These are phyloP conservation scores for Mustelus asterias DNA, from an alignment of 2,113 vertebrate species.

Conservation along the genomic window DNA sequence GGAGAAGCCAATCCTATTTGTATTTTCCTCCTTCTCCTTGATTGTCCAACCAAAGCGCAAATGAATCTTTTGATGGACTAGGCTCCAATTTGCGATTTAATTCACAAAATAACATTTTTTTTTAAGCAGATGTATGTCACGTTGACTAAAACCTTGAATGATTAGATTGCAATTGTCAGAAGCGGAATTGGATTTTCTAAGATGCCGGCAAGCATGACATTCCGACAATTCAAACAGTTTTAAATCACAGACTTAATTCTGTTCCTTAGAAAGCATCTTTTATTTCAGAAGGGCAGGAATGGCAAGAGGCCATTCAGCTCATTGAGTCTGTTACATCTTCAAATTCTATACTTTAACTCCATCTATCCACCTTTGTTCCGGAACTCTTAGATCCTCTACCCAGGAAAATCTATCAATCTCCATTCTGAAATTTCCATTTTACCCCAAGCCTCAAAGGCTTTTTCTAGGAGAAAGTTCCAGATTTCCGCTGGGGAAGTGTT, in stretches of 20 bases:
- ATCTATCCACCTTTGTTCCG: not conserved
- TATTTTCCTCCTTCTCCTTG: not conserved
- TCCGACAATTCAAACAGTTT: not conserved
- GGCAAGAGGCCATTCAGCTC: not conserved
- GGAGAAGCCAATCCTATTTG: not conserved
- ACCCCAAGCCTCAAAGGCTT: not conserved
- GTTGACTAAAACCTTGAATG: not conserved
- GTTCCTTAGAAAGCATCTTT: not conserved
- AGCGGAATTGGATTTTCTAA: not conserved
- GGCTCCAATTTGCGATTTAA: not conserved
- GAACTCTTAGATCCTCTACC: not conserved
- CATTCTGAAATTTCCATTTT: not conserved
- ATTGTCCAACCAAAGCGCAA: not conserved
- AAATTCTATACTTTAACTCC: not conserved
- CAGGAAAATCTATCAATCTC: not conserved
- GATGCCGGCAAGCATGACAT: not conserved
- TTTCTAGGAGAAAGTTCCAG: not conserved
- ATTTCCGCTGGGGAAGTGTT: not conserved
- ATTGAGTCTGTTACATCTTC: not conserved
- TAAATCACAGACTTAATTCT: not conserved
- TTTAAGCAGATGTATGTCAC: not conserved
- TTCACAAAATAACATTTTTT: conserved; percentile 7
- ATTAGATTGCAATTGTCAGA: conserved; percentile 29
- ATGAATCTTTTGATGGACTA: conserved; percentile 1
- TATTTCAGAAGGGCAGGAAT: not conserved